Percentiles rank a stretch among this genome's conserved stretches.
phyloP scores from a whole-genome alignment of 2,888 invertebrate species.

The Microplitis manilae region DNA sequence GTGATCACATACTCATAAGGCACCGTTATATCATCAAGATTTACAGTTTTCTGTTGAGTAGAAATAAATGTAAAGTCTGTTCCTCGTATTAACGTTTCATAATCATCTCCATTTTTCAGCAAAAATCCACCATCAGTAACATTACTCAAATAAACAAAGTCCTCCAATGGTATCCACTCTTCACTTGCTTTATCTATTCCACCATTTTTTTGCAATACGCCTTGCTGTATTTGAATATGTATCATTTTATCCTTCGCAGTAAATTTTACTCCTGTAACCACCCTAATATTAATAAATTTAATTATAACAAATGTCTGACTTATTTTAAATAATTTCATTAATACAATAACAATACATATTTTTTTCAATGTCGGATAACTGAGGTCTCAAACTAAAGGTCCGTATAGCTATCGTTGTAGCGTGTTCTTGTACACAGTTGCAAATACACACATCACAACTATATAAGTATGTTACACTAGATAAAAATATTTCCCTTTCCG shows the following conservation, averaged over 20 bases:
- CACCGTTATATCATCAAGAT: not conserved
- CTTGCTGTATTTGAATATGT: slow-evolving; percentile 4
- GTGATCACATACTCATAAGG: not conserved
- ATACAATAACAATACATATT: too few species aligned
- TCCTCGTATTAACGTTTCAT: not conserved
- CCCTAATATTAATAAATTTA: not conserved
- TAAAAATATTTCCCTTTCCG: too few species aligned
- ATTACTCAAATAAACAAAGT: not conserved
- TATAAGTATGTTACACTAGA: too few species aligned
- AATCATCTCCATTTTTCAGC: not conserved
- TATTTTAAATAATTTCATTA: too few species aligned
- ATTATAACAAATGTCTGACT: too few species aligned
- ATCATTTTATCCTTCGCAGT: not conserved
- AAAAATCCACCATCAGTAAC: not conserved
- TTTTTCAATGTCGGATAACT: too few species aligned
- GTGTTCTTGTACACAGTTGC: too few species aligned
- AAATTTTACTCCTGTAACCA: slow-evolving; percentile 1
- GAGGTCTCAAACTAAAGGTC: too few species aligned
- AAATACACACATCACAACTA: too few species aligned
- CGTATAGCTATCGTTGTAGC: too few species aligned
- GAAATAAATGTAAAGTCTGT: not conserved
- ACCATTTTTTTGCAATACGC: not conserved
- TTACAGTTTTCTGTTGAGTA: not conserved
- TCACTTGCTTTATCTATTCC: not conserved
- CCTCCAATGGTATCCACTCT: not conserved